Conservation (phyloP, 2,113 vertebrate genomes). For the Morphnarchus princeps region DNA sequence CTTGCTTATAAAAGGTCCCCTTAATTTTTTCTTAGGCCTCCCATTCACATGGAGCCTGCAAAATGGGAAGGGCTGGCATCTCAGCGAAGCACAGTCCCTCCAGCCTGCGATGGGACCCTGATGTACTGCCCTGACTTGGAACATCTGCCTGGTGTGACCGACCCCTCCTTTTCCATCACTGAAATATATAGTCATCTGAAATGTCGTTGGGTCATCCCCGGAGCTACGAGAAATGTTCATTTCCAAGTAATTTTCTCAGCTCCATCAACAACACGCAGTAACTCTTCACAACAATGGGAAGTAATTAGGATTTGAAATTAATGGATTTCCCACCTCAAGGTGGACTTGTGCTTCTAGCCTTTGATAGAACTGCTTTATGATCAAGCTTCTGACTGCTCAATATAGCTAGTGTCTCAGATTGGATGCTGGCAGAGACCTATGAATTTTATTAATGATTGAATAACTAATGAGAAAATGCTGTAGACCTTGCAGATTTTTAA, state of each 20-base stretch:
- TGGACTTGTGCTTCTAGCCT: neutral
- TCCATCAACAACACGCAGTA: neutral
- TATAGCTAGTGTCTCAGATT: neutral
- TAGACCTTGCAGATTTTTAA: conserved; percentile 5
- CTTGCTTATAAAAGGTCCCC: neutral
- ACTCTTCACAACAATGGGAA: neutral
- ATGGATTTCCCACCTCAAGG: neutral
- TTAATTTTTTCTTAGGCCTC: neutral
- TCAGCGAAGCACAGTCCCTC: neutral
- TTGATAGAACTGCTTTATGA: neutral
- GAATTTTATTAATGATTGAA: conserved; percentile 34
- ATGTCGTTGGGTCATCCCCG: neutral
- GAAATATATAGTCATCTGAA: neutral
- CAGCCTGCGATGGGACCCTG: accelerated
- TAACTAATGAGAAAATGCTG: conserved; percentile 16
- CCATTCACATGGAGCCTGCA: neutral
- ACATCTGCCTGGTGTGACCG: neutral
- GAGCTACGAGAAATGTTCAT: neutral
- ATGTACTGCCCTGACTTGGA: neutral
- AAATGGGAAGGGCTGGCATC: neutral
- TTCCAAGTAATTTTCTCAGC: neutral
- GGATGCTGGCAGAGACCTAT: neutral
- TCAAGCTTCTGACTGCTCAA: neutral
- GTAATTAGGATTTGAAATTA: neutral
- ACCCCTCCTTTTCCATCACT: neutral